Evolutionary conservation across 2,888 invertebrate species (phyloP), one percentile per base, ranked within the genome.

Genomic region (Apoda limacodes): DNA sequence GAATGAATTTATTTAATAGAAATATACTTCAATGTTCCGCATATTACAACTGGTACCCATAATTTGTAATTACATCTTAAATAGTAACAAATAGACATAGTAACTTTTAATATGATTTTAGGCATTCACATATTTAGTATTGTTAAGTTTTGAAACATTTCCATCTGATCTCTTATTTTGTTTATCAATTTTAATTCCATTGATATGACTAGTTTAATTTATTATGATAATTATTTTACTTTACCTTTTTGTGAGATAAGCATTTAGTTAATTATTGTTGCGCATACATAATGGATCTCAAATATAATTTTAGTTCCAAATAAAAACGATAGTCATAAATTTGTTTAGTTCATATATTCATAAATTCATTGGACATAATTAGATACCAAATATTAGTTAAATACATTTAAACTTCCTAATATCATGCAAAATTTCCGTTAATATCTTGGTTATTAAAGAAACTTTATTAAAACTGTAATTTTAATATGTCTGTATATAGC

Each of bases 331-430:
- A 78, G 78, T 80, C 74, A 71, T 66, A 60, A 51, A 53, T 46
- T 52, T 48, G 40, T 46, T 51, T 46, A 40, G 45, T 54, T 57
- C 51, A 52, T 61, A 53, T 51, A 48, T 52, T 50, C 56, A 57
- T 45, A 40, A 51, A 61, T 65, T 46, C 48, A 63, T 7, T 6
- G 7, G 17, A 17, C 17, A 17, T 5, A 17, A 17, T 64, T 66
- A 65, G 61, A 68, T 57, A 52, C 78, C 76, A 78, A 80, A 78
- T 74, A 80, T 76, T 76, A 78, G 71, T 64, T 66, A 66, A 68
- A 59, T 63, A 51, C 57, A 47, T 41, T 49, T 49, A 49, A 50
- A 50, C n/a, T n/a, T n/a, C n/a, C n/a, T n/a, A n/a, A n/a, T n/a
- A n/a, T n/a, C n/a, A n/a, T n/a, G n/a, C n/a, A n/a, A n/a, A n/a